Base-by-base conservation (phyloP, 2,113 vertebrate species). In the Pseudorectes ferrugineus region DNA sequence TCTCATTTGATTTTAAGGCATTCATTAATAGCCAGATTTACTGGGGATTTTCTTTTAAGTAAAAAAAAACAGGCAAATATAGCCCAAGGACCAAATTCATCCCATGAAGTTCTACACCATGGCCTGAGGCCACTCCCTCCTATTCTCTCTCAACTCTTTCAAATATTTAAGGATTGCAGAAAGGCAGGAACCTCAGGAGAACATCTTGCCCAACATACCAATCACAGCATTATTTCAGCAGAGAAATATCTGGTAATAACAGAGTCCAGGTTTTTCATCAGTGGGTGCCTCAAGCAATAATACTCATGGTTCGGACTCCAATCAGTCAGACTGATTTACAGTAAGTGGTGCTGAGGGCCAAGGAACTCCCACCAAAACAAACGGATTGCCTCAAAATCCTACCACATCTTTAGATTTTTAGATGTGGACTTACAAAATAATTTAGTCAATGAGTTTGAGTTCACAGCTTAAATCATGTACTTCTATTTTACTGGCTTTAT, bases 131-230 rank as follows among this genome's bases (percentile, higher is more conserved):
- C 71, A 63, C 46, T 49, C 29, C 45, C 84, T 77, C 22, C 49
- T 70, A 14, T 43, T 76, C 31, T 46, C 66, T 93, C 81, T 88
- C 35, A 63, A 77, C 51, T 93, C 59, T 63, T 78, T 90, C 93
- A 95, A 92, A 94, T 88, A 93, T 77, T 94, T 93, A 90, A 85
- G 77, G 67, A 94, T 2, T 68, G 79, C 38, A 94, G 75, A 88
- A 79, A 93, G 42, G 29, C 46, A 73, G 42, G 36, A 75, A 77
- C 46, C 92, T 92, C 63, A 35, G 63, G 82, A 97, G 85, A 96
- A 70, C 38, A 46, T 70, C 61, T 25, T 72, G 45, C 38, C 66
- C 81, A 82, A 82, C 26, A 43, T 8, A 91, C 35, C 55, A 59
- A 66, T 85, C 24, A 10, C n/a, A 62, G 72, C 12, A 12, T 51